These are phyloP conservation scores for Microdon myrmicae DNA, from an alignment of 2,888 invertebrate species.

Conservation along the genomic window DNA sequence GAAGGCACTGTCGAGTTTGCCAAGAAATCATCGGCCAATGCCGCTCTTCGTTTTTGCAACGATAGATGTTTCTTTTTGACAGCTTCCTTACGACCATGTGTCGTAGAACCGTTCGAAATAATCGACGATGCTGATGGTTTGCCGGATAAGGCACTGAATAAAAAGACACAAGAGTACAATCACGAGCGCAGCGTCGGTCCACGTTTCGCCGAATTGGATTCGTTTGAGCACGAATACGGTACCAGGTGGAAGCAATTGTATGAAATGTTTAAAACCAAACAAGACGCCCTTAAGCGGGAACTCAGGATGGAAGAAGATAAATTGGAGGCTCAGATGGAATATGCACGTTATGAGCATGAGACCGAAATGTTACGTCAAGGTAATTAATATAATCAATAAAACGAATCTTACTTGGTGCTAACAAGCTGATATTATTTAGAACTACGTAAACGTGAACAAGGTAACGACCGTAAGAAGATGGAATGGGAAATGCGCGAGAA, in stretches of 20 bases:
- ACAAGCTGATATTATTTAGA: conserved; percentile 65
- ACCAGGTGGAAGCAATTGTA: conserved; percentile 96
- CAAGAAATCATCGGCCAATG: conserved; percentile 88
- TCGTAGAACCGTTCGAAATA: conserved; percentile 90
- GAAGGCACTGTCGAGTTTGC: conserved; percentile 98
- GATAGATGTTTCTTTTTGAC: conserved; percentile 95
- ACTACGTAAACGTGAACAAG: conserved; percentile 84
- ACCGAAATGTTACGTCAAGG: conserved; percentile 93
- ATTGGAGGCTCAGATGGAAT: conserved; percentile 96
- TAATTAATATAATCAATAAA: conserved; percentile 61
- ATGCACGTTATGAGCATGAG: conserved; percentile 95
- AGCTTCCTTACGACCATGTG: conserved; percentile 88
- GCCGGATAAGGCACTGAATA: conserved; percentile 82
- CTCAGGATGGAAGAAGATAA: conserved; percentile 91
- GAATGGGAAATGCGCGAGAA: conserved; percentile 86
- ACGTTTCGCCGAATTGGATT: conserved; percentile 85
- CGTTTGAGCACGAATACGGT: conserved; percentile 96
- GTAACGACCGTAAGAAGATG: conserved; percentile 85
- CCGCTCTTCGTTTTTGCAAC: conserved; percentile 87
- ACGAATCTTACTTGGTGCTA: background rate
- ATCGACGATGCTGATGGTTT: conserved; percentile 94
- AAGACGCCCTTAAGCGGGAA: conserved; percentile 88
- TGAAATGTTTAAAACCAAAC: conserved; percentile 90
- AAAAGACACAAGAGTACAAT: conserved; percentile 81
- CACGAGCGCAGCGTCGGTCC: conserved; percentile 88